phyloP scores from a whole-genome alignment of 2,113 vertebrate genomes.

The Sorex fumeus region DNA sequence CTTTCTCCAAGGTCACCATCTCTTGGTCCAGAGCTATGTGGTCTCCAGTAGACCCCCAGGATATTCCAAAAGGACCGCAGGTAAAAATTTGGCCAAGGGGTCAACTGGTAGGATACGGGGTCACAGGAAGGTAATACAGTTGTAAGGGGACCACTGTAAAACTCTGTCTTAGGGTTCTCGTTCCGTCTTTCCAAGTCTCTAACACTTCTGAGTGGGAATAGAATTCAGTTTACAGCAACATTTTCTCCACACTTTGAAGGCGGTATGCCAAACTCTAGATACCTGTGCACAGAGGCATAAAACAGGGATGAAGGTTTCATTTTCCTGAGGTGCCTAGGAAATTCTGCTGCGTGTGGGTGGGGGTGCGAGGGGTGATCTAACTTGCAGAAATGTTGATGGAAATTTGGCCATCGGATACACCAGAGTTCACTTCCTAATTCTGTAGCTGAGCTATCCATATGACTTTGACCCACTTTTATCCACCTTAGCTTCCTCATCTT shows the following conservation, averaged over 20 bases:
- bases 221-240: background rate
- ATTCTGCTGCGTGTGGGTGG: background rate
- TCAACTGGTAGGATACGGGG: too few species aligned
- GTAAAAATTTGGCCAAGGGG: too few species aligned
- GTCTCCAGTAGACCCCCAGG: too few species aligned
- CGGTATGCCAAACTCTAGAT: background rate
- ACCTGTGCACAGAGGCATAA: background rate
- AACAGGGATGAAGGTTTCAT: background rate
- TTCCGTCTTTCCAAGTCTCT: slow-evolving; percentile 13
- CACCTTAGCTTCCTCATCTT: slow-evolving; percentile 7
- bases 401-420: slow-evolving; percentile 3
- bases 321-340: background rate
- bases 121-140: too few species aligned
- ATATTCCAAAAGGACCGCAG: too few species aligned
- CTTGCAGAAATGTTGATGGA: background rate
- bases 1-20: background rate
- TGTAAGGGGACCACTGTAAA: too few species aligned
- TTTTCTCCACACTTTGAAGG: background rate
- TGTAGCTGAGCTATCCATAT: background rate
- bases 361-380: background rate
- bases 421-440: slow-evolving; percentile 10
- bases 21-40: too few species aligned
- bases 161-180: background rate
- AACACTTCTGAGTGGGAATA: background rate
- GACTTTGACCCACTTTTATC: background rate